Conservation (phyloP, 1,140 invertebrate genomes). For the Cheumatopsyche charites region DNA sequence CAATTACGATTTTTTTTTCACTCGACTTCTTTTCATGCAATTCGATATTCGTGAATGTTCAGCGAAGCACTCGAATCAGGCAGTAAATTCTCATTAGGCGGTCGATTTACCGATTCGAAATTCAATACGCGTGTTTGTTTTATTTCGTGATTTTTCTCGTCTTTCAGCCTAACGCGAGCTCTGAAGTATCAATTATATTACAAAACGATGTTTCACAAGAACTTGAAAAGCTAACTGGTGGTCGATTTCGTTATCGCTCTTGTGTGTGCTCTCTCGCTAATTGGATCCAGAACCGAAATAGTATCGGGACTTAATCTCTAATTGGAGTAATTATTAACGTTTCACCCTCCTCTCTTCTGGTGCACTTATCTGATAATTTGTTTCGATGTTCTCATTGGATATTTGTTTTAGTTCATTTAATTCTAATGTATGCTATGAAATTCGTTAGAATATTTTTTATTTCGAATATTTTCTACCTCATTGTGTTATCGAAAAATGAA, state of each 20-base stretch:
- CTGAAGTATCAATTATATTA: too few species aligned
- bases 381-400: background rate
- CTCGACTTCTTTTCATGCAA: background rate
- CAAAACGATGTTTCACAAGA: too few species aligned
- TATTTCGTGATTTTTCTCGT: too few species aligned
- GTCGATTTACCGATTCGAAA: too few species aligned
- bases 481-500: too few species aligned
- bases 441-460: too few species aligned
- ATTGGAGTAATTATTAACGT: slow-evolving; percentile 11
- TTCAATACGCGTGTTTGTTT: too few species aligned
- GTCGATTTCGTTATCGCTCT: background rate
- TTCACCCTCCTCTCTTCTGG: background rate
- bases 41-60: background rate
- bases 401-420: background rate
- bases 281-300: slow-evolving; percentile 1
- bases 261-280: background rate
- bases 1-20: background rate
- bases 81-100: too few species aligned
- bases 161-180: too few species aligned
- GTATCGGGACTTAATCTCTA: background rate
- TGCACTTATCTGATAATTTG: background rate
- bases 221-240: too few species aligned
- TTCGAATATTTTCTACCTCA: too few species aligned
- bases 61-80: background rate
- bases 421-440: too few species aligned